A percentile compares a stretch with the other conserved stretches of the same genome.
phyloP scores from a whole-genome alignment of 2,113 vertebrate genomes.

The Lophotis ruficrista region DNA sequence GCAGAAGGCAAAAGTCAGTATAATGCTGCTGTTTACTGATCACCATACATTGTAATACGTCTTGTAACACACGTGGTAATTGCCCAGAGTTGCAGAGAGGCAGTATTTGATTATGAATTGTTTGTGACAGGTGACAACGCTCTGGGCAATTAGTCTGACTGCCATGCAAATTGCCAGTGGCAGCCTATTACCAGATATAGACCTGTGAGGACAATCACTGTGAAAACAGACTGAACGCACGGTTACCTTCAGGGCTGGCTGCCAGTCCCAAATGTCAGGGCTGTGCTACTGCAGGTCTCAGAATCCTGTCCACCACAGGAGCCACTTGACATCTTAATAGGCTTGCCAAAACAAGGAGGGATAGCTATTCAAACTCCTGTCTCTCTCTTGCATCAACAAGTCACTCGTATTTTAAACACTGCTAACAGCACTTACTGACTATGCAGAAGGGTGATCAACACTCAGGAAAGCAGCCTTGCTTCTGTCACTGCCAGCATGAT shows the following conservation, averaged over 20 bases:
- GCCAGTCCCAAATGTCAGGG: constrained; percentile 49
- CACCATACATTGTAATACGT: neutral
- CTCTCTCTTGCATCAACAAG: constrained; percentile 49
- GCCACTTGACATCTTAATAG: constrained; percentile 55
- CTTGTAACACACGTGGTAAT: neutral
- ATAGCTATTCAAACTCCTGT: constrained; percentile 8
- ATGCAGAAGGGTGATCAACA: neutral
- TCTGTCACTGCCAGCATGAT: constrained; percentile 28
- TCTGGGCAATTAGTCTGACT: neutral
- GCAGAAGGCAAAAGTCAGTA: neutral
- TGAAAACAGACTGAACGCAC: neutral
- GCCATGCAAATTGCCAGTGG: neutral
- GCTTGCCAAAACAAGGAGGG: constrained; percentile 23
- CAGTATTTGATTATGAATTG: neutral
- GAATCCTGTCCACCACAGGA: neutral
- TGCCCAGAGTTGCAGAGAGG: neutral
- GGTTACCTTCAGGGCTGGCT: constrained; percentile 33
- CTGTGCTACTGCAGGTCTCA: neutral
- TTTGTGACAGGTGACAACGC: neutral
- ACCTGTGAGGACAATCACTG: neutral
- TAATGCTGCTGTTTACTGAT: neutral
- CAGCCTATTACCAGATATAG: constrained; percentile 54
- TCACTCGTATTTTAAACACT: constrained; percentile 57
- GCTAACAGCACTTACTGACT: constrained; percentile 5
- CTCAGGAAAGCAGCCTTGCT: constrained; percentile 25